phyloP scores from a whole-genome alignment of 2,113 vertebrate genomes.

The Notechis scutatus region DNA sequence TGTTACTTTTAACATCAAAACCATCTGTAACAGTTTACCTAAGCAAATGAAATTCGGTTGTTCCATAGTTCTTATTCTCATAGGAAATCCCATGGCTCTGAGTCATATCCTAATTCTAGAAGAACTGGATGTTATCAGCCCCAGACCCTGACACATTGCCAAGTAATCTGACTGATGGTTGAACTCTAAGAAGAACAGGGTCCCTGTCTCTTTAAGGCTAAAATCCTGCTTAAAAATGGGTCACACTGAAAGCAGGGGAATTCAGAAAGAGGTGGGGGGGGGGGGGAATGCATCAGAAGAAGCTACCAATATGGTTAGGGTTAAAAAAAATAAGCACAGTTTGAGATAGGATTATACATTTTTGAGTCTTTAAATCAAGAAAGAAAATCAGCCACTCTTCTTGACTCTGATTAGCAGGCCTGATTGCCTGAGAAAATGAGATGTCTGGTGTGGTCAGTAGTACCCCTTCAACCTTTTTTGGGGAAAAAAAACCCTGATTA shows the following conservation, averaged over 20 bases:
- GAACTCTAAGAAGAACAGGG: conserved; percentile 1
- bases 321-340: neutral
- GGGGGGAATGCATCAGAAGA: neutral
- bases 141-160: rapidly evolving
- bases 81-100: neutral
- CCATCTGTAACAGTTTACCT: neutral
- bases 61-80: neutral
- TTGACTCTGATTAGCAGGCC: neutral
- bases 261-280: neutral
- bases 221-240: neutral
- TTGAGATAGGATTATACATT: neutral
- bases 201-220: neutral
- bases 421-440: neutral
- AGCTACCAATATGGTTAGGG: neutral
- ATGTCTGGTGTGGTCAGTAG: neutral
- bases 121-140: neutral
- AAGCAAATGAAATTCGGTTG: neutral
- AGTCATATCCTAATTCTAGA: neutral
- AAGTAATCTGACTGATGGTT: neutral
- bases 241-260: neutral
- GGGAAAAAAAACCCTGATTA: neutral
- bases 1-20: neutral
- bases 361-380: neutral
- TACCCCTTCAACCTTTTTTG: neutral
- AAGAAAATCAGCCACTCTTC: neutral